Conservation (phyloP, 2,797 vertebrate genomes). For the Sebastiscus tertius region DNA sequence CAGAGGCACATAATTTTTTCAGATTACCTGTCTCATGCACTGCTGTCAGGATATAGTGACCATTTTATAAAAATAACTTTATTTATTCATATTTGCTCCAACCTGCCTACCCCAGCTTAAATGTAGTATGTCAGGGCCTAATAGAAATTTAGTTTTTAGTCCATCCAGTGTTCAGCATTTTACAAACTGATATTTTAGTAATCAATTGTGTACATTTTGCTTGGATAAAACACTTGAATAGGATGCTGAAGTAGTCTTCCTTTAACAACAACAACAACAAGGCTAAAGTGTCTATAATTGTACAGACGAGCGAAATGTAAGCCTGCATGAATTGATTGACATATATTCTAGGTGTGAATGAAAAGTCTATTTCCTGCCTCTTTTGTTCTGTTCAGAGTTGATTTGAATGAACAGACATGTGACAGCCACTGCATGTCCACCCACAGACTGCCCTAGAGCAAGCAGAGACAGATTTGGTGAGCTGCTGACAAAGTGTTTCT, state of each 20-base stretch:
- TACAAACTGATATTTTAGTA: neutral
- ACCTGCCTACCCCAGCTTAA: too few relatives aligned
- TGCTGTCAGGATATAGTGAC: too few relatives aligned
- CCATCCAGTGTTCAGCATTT: neutral
- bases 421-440: constrained; percentile 19
- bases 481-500: constrained; percentile 79
- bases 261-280: neutral
- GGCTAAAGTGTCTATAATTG: neutral
- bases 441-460: constrained; percentile 38
- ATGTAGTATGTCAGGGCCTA: neutral
- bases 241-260: neutral
- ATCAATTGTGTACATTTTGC: neutral
- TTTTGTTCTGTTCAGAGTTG: constrained; percentile 18
- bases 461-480: constrained; percentile 70
- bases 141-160: neutral
- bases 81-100: too few relatives aligned
- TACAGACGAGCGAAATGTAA: neutral
- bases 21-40: too few relatives aligned
- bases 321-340: neutral
- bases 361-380: constrained; percentile 16
- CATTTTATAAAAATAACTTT: too few relatives aligned
- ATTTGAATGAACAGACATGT: constrained; percentile 36
- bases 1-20: too few relatives aligned
- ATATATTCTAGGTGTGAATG: constrained; percentile 6
- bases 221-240: neutral